Conservation (phyloP, 2,797 vertebrate genomes). For the Ctenopoma multispine region DNA sequence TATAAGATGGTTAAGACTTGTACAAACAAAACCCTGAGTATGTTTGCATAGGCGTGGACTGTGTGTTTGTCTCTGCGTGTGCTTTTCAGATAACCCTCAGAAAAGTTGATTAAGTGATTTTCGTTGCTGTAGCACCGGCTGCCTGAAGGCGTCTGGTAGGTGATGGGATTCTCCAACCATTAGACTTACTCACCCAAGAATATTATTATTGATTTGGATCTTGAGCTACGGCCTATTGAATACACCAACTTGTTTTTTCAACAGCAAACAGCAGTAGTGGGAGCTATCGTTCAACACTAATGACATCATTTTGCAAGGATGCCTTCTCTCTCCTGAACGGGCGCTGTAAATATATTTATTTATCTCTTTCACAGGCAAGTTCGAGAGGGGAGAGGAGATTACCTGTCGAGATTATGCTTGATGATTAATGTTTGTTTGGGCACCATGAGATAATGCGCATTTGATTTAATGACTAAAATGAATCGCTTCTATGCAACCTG, state of each 20-base stretch:
- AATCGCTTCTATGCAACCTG: constrained; percentile 62
- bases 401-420: constrained; percentile 73
- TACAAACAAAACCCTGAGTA: constrained; percentile 9
- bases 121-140: constrained; percentile 23
- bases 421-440: constrained; percentile 77
- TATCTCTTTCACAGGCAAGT: constrained; percentile 62
- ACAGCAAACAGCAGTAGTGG: constrained; percentile 65
- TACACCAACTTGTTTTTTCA: constrained; percentile 59
- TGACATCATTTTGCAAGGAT: constrained; percentile 72
- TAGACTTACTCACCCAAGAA: constrained; percentile 68
- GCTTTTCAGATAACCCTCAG: constrained; percentile 22
- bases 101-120: constrained; percentile 60
- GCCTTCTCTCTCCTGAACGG: constrained; percentile 50
- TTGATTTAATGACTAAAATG: constrained; percentile 76
- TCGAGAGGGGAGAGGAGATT: constrained; percentile 72
- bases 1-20: constrained; percentile 7
- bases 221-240: constrained; percentile 71
- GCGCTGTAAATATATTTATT: constrained; percentile 73
- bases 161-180: constrained; percentile 70
- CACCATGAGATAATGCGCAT: constrained; percentile 59
- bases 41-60: neutral
- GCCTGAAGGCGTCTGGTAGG: constrained; percentile 45
- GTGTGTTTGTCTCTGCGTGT: neutral
- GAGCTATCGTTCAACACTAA: constrained; percentile 72
- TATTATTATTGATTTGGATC: constrained; percentile 81